Conservation (phyloP, 2,113 vertebrate genomes). For the Gorsachius goisagi region DNA sequence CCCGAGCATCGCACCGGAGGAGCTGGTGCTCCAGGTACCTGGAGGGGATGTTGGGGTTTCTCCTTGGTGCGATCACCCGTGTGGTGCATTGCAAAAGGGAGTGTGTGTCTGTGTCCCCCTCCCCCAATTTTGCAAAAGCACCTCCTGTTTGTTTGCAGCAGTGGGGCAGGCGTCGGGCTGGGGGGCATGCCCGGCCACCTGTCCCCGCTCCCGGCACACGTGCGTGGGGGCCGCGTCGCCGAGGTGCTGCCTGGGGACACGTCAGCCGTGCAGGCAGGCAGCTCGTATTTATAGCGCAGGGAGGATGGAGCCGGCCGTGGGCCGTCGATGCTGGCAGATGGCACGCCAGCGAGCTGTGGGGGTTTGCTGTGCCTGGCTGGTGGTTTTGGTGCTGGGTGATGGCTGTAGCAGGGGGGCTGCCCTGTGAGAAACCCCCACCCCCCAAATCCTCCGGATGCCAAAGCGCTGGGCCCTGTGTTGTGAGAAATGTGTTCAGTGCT, state of each 20-base stretch:
- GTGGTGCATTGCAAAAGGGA: background rate
- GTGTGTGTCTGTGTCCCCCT: too few relatives aligned
- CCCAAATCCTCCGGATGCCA: background rate
- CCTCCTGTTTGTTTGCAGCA: background rate
- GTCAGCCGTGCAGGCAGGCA: background rate
- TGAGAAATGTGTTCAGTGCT: background rate
- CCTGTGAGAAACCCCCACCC: background rate
- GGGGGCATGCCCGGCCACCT: background rate
- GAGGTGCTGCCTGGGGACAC: background rate
- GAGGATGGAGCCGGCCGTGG: background rate
- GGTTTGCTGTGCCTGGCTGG: background rate
- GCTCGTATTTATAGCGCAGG: background rate
- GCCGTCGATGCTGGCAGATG: background rate
- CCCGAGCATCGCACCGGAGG: background rate
- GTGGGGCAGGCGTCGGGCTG: background rate
- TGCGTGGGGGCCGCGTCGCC: background rate
- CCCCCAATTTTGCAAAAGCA: background rate
- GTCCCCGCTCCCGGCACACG: background rate
- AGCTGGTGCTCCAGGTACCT: background rate
- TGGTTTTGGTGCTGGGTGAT: background rate
- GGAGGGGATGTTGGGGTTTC: background rate
- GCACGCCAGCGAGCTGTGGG: background rate
- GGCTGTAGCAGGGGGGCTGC: too few relatives aligned
- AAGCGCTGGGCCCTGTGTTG: accelerated
- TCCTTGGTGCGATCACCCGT: background rate